Percentiles rank a stretch among this genome's conserved stretches.
Evolutionary conservation across 1,140 invertebrate species (phyloP).

Genomic region (Eriosoma lanigerum): DNA sequence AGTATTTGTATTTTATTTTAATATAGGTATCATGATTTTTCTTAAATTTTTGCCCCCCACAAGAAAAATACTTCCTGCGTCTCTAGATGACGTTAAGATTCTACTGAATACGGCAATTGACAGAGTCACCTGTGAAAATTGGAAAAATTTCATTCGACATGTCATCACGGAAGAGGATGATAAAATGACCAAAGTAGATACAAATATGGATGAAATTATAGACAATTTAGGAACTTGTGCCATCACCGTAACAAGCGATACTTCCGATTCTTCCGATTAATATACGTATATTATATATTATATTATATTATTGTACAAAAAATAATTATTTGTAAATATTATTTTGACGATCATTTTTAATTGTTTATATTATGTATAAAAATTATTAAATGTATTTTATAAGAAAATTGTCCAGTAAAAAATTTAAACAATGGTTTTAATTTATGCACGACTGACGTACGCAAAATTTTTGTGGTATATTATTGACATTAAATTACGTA

Average conservation of each 20-base stretch:
- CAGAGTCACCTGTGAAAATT: not conserved
- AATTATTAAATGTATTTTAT: not conserved
- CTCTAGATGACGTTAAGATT: not conserved
- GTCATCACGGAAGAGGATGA: not conserved
- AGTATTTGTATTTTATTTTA: no score
- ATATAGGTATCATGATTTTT: no score
- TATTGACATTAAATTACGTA: no score
- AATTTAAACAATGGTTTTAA: not conserved
- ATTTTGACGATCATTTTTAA: not conserved
- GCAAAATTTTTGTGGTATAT: no score
- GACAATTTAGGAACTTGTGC: slow-evolving; percentile 1
- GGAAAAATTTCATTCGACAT: not conserved
- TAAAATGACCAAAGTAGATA: not conserved
- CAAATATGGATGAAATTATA: not conserved
- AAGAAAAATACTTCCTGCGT: no score
- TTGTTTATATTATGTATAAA: not conserved
- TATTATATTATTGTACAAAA: not conserved
- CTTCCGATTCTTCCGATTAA: not conserved
- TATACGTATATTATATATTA: not conserved
- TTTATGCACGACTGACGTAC: not conserved
- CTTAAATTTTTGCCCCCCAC: no score
- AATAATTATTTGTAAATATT: no score
- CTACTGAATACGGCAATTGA: not conserved
- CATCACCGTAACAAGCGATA: not conserved
- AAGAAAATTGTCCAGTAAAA: not conserved